phyloP scores from a whole-genome alignment of 2,888 invertebrate species.

The Brachypalpus laphriformis region DNA sequence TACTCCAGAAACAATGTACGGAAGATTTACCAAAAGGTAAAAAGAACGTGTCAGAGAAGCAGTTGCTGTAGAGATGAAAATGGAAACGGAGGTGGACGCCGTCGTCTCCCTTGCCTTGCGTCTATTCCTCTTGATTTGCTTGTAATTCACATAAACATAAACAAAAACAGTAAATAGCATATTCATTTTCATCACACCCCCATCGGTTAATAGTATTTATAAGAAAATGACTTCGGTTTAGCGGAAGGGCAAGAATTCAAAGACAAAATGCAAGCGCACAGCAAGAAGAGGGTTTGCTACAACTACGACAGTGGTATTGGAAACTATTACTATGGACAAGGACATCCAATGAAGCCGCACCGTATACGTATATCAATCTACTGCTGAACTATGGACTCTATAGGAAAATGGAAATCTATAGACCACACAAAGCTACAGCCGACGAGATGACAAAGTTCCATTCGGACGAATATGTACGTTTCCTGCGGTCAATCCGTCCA shows the following conservation, averaged over 20 bases:
- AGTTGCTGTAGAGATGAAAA: too few species aligned
- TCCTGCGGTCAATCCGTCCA: constrained; percentile 97
- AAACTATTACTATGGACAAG: constrained; percentile 99
- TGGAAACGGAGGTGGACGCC: constrained; percentile 52
- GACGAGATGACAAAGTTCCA: constrained; percentile 99
- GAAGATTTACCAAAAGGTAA: too few species aligned
- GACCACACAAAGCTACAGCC: constrained; percentile 99
- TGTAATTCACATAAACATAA: constrained; percentile 22
- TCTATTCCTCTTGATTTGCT: background rate
- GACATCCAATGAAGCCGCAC: constrained; percentile 99
- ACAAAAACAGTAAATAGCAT: background rate
- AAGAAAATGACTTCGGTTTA: background rate
- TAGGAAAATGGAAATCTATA: constrained; percentile 99
- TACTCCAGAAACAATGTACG: too few species aligned
- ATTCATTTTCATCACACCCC: background rate
- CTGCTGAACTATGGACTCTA: constrained; percentile 99
- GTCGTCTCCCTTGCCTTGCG: constrained; percentile 5
- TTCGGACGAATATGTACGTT: constrained; percentile 99
- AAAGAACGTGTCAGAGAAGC: too few species aligned
- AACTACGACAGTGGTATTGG: constrained; percentile 99
- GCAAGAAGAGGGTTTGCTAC: constrained; percentile 98
- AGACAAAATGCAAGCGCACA: constrained; percentile 88
- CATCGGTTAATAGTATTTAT: background rate
- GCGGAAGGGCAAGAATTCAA: background rate
- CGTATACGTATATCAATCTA: constrained; percentile 99